Evolutionary conservation across 2,888 invertebrate genomes (phyloP), one percentile per base, ranked within the genome.

Genomic region (Lithophane ornitopus): DNA sequence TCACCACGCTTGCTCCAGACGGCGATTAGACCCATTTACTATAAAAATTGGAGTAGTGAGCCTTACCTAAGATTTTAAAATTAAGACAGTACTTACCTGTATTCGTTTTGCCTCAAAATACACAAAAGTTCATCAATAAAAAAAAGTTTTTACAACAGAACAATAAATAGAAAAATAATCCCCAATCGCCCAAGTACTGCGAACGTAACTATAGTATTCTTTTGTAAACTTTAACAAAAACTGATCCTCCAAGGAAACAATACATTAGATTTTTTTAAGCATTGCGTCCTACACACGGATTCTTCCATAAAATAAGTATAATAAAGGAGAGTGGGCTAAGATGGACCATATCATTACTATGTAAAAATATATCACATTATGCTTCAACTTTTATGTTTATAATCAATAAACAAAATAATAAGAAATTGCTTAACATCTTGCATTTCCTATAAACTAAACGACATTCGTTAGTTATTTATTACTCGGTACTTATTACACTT

Each of bases 191-290:
- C 19, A 28, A 41, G 11, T 41, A n/a, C 62, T n/a, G 39, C 0
- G 2, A 7, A 34, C 3, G 12, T 56, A 39, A 63, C 16, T 73
- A n/a, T n/a, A 14, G 46, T 34, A n/a, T 52, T 66, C 46, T 26
- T 67, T 76, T 74, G 75, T 52, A 16, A 34, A 6, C 11, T 58
- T n/a, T 28, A 66, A 76, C 49, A 76, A 76, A 73, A 71, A 49
- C 56, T 58, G 58, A 59, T 67, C 41, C 59, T 34, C 16, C 52
- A 22, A 44, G 14, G 22, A 44, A 52, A 34, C 22, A 76, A 49
- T 66, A 67, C n/a, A n/a, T 52, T 22, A 0, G n/a, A 28, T 52
- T 41, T 65, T 52, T 44, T 39, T 28, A n/a, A 56, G 34, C 26
- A 67, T 16, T 54, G 11, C 8, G n/a, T 28, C 34, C 39, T n/a